These are phyloP conservation scores for Augochlora pura DNA, from an alignment of 1,140 invertebrate species.

Conservation along the genomic window DNA sequence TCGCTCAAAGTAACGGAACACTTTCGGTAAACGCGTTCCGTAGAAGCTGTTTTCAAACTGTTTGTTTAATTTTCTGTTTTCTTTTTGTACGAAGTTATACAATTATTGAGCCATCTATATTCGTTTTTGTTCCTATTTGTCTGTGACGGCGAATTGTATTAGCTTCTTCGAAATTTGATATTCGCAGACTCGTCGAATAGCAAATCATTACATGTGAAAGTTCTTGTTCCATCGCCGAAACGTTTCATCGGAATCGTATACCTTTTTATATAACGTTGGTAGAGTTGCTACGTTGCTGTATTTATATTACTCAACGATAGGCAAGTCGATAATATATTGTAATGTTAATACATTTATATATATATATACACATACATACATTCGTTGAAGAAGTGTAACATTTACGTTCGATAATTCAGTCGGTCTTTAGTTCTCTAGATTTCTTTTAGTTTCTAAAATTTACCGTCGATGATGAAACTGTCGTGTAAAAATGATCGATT, in stretches of 20 bases:
- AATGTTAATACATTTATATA: neutral
- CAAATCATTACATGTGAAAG: too few species aligned
- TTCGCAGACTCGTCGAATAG: too few species aligned
- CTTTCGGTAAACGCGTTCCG: neutral
- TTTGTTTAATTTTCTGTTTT: neutral
- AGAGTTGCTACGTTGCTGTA: conserved; percentile 1
- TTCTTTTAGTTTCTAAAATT: neutral
- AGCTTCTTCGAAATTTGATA: neutral
- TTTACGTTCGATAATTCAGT: neutral
- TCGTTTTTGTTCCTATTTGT: too few species aligned
- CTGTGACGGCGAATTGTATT: too few species aligned
- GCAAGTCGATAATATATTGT: neutral
- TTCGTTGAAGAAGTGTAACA: neutral
- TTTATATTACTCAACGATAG: conserved; percentile 17
- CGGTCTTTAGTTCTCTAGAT: neutral
- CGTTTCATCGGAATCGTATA: neutral
- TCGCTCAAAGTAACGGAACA: conserved; percentile 19
- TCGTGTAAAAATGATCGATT: too few species aligned
- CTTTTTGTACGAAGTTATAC: conserved; percentile 1
- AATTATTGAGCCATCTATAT: neutral
- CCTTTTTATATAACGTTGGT: conserved; percentile 8
- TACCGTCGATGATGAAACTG: neutral
- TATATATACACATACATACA: neutral
- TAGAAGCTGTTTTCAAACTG: neutral
- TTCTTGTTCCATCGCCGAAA: too few species aligned